Evolutionary conservation across 2,888 invertebrate species (phyloP), one percentile per base, ranked within the genome.

Genomic region (Cosmorhoe ocellata): DNA sequence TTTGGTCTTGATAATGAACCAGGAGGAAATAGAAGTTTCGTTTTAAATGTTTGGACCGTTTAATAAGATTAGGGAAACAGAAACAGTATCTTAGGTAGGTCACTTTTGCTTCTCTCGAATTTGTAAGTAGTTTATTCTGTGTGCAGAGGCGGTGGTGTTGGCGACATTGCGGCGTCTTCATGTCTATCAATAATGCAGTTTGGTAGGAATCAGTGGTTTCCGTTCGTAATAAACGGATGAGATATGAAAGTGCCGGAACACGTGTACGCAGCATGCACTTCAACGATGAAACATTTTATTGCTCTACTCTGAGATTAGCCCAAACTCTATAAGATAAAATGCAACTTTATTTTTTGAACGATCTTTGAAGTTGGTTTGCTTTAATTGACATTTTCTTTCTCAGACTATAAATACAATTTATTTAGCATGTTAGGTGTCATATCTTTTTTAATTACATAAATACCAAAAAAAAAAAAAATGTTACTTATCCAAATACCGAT

Each of bases 221-320:
- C 85, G 85, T 79, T 85, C 64, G 84, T 81, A 86, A 84, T 85
- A 84, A 85, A 80, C 76, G 71, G 57, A 63, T 70, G 77, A 79
- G 71, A 79, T 67, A 73, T 58, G 54, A 39, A 48, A 48, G 61
- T 62, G 64, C 61, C 61, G 53, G 57, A 64, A 69, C 67, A 67
- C 64, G 67, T 48, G 58, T 50, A 46, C 27, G 43, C 51, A 46
- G 53, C 46, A 53, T 51, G 51, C 51, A 41, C 52, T 54, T 52
- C 30, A 58, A 61, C 65, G 82, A 72, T 64, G 83, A 81, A 68
- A 74, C 78, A 83, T 82, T 83, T 86, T 82, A 85, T 81, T 68
- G 60, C 65, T 53, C 61, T 61, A 27, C 66, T 66, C 52, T 67
- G 64, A 66, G 67, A 77, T 74, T 74, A 72, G 71, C 27, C 18